Conservation (phyloP, 2,797 vertebrate genomes). For the Acropternis orthonyx region DNA sequence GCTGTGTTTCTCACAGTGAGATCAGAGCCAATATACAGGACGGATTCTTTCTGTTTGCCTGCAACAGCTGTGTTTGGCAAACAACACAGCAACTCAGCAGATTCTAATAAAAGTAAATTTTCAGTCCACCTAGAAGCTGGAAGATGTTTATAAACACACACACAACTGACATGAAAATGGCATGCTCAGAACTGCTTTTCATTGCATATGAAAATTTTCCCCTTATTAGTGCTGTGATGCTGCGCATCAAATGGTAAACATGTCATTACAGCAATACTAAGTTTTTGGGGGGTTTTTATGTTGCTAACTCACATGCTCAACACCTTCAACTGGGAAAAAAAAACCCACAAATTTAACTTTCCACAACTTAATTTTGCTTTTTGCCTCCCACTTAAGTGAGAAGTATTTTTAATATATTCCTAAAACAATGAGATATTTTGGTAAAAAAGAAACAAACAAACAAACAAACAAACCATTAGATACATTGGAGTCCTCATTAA, state of each 20-base stretch:
- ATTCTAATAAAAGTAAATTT: not conserved
- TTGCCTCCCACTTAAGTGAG: not conserved
- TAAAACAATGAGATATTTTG: not conserved
- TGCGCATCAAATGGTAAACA: not conserved
- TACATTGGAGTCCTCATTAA: not conserved
- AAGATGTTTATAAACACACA: not conserved
- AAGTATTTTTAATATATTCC: not conserved
- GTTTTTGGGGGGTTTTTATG: accelerated
- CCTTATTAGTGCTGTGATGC: not conserved
- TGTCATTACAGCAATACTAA: not conserved
- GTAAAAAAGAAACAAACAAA: not conserved
- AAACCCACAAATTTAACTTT: not conserved
- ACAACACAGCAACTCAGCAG: not conserved
- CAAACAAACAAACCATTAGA: too few species aligned
- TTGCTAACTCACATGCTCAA: not conserved
- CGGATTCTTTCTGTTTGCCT: not conserved
- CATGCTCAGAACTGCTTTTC: not conserved
- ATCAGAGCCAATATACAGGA: not conserved
- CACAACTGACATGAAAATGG: not conserved
- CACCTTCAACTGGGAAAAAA: not conserved
- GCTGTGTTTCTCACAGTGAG: not conserved
- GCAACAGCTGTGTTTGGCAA: not conserved
- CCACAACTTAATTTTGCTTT: not conserved
- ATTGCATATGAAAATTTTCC: not conserved
- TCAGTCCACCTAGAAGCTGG: not conserved